Evolutionary conservation across 2,113 vertebrate species (phyloP), one percentile per base, ranked within the genome.

Genomic region (Dicentrarchus labrax): DNA sequence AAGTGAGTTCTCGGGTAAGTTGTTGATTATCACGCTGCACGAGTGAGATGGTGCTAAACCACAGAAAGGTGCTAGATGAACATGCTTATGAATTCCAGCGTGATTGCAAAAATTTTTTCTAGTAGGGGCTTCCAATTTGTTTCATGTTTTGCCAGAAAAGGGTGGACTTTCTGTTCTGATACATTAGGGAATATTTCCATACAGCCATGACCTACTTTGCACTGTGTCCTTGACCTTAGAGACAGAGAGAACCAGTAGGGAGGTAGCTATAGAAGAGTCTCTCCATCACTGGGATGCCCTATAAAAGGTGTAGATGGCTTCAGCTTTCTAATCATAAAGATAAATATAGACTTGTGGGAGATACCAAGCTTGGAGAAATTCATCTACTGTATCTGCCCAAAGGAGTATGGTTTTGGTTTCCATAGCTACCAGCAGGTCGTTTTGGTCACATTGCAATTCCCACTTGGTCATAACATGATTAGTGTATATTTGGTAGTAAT

Each of bases 161-260:
- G 2, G 72, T 13, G 21, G 16, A 4, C 30, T 30, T 30, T 30
- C 1, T 30, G 30, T 30, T 30, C 30, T 30, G 30, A 72, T 45
- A 39, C 38, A 53, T 15, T 11, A 7, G 53, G 64, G 64, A 11
- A 53, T 30, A 65, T 83, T 61, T 73, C 51, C 12, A 41, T 24
- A 11, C 22, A 59, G 69, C 60, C 17, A 2, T 82, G 88, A 71
- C 85, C 91, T 75, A 89, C 47, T 89, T 90, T 72, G 48, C 57
- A 15, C 74, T 2, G 48, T 88, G 80, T 86, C 78, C 88, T 41
- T 91, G 92, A 89, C 87, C 88, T 92, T 82, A 64, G 68, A 82
- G 76, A 72, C 38, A 0, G n/a, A 41, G 38, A 36, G 60, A 84
- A 39, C 30, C 38, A 75, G 70, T 19, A 12, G 51, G 43, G 72